Evolutionary conservation across 2,888 invertebrate genomes (phyloP).

Genomic region (Conchocele bisecta): DNA sequence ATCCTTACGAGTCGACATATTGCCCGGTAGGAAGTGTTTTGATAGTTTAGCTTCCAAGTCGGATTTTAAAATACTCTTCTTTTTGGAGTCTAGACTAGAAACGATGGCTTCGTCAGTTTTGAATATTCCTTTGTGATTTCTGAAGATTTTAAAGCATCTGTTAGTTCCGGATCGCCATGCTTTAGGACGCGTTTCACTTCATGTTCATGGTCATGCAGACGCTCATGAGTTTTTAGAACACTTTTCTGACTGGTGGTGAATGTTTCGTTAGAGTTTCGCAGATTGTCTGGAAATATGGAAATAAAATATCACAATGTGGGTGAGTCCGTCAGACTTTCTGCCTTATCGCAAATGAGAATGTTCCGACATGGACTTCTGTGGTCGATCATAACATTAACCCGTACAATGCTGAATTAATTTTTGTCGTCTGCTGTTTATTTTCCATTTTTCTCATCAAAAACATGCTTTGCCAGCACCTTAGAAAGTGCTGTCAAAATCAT

Average conservation of each 20-base stretch:
- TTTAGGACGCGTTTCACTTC: conserved; percentile 58
- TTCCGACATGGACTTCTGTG: too few species aligned
- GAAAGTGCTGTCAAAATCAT: too few species aligned
- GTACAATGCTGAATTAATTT: too few species aligned
- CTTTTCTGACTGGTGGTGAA: background rate
- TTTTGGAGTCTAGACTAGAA: conserved; percentile 49
- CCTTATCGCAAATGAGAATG: too few species aligned
- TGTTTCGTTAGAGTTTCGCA: background rate
- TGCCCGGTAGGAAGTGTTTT: conserved; percentile 34
- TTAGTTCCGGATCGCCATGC: conserved; percentile 24
- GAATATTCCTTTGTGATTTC: background rate
- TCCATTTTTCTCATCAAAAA: too few species aligned
- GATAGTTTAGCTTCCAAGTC: conserved; percentile 50
- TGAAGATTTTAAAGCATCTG: background rate
- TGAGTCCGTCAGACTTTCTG: too few species aligned
- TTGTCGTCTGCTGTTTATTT: too few species aligned
- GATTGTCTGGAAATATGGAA: too few species aligned
- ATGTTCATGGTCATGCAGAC: conserved; percentile 9
- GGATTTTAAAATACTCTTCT: conserved; percentile 61
- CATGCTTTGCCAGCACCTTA: too few species aligned
- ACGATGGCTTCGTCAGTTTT: conserved; percentile 2
- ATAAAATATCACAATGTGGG: too few species aligned
- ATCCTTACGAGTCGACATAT: too few species aligned
- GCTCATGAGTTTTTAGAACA: conserved; percentile 2
- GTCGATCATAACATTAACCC: too few species aligned